Evolutionary conservation across 2,797 vertebrate species (phyloP).

Genomic region (Catamblyrhynchus diadema): DNA sequence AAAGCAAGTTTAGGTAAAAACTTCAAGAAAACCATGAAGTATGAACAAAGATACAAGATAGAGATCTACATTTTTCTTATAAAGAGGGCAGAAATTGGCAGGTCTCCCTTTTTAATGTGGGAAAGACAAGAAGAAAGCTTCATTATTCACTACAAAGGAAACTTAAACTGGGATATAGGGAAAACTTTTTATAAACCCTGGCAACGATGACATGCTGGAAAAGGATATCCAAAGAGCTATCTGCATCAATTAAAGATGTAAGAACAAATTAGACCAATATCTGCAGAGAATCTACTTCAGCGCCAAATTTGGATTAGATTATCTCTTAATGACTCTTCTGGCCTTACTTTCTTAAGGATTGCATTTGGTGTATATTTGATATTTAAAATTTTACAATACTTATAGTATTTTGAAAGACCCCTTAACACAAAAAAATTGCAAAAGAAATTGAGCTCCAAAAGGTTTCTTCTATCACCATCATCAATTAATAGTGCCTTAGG

Average conservation of each 20-base stretch:
- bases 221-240: not conserved
- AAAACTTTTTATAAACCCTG: not conserved
- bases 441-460: not conserved
- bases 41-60: not conserved
- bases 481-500: not conserved
- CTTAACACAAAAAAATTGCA: not conserved
- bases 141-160: not conserved
- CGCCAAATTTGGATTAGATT: not conserved
- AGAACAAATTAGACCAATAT: not conserved
- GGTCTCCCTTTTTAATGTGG: not conserved
- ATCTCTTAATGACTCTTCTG: not conserved
- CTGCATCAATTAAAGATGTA: not conserved
- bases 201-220: not conserved
- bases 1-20: not conserved
- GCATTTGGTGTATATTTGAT: not conserved
- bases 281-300: not conserved
- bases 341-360: not conserved
- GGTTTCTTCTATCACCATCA: not conserved
- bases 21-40: not conserved
- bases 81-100: not conserved
- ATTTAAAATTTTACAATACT: not conserved
- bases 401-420: not conserved
- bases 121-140: not conserved
- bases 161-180: not conserved
- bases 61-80: not conserved